phyloP scores from a whole-genome alignment of 2,888 invertebrate genomes.

The Amiota minor region DNA sequence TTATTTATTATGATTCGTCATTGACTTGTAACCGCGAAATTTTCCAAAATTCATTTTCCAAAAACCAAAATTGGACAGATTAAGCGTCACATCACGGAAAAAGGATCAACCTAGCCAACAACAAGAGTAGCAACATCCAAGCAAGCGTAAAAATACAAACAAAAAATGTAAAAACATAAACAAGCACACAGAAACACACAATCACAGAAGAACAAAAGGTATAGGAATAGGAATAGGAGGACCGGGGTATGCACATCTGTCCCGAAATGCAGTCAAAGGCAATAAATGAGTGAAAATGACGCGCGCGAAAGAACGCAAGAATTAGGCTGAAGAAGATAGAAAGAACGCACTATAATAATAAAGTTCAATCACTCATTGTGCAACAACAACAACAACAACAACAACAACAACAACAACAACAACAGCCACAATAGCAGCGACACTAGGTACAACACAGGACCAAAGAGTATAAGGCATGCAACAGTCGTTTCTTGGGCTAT shows the following conservation, averaged over 20 bases:
- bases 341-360: too few species aligned
- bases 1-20: background rate
- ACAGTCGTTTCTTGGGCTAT: background rate
- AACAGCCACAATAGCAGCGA: background rate
- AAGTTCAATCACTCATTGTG: background rate
- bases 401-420: background rate
- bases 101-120: background rate
- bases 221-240: background rate
- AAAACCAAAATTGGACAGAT: constrained; percentile 7
- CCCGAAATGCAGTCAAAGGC: background rate
- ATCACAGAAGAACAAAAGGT: background rate
- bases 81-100: background rate
- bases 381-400: constrained; percentile 10
- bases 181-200: background rate
- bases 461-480: background rate
- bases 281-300: constrained; percentile 2
- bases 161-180: background rate
- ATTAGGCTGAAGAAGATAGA: too few species aligned
- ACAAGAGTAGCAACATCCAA: background rate
- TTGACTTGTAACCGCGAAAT: constrained; percentile 18
- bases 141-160: background rate
- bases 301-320: constrained; percentile 5
- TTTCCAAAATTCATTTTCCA: background rate
- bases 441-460: background rate
- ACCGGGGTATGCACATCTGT: constrained; percentile 17